Base-by-base conservation (phyloP, 2,113 vertebrate genomes). In the Tyto alba region DNA sequence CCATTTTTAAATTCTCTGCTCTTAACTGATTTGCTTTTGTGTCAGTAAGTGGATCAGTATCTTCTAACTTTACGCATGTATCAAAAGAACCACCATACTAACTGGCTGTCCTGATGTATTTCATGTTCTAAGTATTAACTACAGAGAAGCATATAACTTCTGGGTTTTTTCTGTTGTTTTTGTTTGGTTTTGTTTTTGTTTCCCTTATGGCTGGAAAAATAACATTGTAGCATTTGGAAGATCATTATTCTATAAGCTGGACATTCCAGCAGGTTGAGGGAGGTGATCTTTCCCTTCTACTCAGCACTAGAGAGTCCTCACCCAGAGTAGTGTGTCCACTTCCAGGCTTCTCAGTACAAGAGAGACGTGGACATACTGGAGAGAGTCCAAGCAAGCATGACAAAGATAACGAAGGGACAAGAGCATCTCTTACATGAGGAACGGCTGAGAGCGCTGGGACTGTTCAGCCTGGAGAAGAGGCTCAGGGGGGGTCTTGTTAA, bases 271-370 rank as follows among this genome's bases (percentile, higher is more conserved):
- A 17, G 20, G 7, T 30, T 22, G 16, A 55, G 34, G 26, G 5
- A 16, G 6, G 2, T 43, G 20, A 16, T 57, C 11, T 57, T 74
- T 85, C 19, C 21, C 48, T 82, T 83, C 17, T 83, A 2, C 60
- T 41, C 8, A n/a, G 56, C 26, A 27, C 29, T 52, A 18, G 2
- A 60, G 64, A 16, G 45, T 13, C 29, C 36, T 77, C 8, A 17
- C 7, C 18, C 90, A 59, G 21, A 30, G 17, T 36, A 8, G 8
- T 0, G 0, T 71, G 26, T 71, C 50, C 36, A 21, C 3, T 66
- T 78, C 56, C 32, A 60, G 25, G 12, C n/a, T 82, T 8, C 29
- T 67, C 15, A 50, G 25, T 16, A 9, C 43, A 11, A 9, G 14
- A 56, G 29, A 41, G 38, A 27, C 14, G 17, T 13, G 23, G 32